Conservation (phyloP, 2,113 vertebrate species). For the Rhinogobius similis region DNA sequence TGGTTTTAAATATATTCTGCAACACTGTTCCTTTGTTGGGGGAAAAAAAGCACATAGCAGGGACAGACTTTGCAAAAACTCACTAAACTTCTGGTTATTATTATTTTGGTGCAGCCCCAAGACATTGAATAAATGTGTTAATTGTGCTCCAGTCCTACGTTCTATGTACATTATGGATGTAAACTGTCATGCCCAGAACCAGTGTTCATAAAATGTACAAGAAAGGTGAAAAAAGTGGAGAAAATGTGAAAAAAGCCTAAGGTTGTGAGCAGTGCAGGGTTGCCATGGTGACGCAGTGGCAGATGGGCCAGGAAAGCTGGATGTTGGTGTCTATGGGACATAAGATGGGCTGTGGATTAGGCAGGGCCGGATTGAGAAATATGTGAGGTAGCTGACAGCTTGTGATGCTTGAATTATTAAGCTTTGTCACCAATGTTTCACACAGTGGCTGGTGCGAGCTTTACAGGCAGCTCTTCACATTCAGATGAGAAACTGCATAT, state of each 20-base stretch:
- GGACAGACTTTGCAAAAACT: too few species aligned
- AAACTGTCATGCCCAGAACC: conserved; percentile 30
- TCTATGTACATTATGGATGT: conserved; percentile 31
- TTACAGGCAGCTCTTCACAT: conserved; percentile 50
- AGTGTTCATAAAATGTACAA: conserved; percentile 42
- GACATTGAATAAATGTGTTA: too few species aligned
- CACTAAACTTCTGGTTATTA: too few species aligned
- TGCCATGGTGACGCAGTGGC: conserved; percentile 55
- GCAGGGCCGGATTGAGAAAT: conserved; percentile 40
- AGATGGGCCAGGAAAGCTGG: conserved; percentile 34
- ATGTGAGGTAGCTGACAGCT: conserved; percentile 29
- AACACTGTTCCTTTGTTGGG: too few species aligned
- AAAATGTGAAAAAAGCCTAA: conserved; percentile 10
- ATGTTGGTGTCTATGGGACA: conserved; percentile 52
- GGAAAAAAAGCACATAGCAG: too few species aligned
- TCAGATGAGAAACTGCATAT: conserved; percentile 62
- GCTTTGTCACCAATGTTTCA: conserved; percentile 5
- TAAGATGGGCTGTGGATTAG: conserved; percentile 26
- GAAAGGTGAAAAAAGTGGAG: conserved; percentile 22
- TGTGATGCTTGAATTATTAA: neutral
- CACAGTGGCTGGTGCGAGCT: conserved; percentile 19
- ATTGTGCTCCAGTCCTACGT: neutral
- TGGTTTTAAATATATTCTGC: neutral
- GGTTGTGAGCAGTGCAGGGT: conserved; percentile 44
- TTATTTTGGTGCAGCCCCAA: too few species aligned